phyloP scores from a whole-genome alignment of 2,113 vertebrate species.

The Mirza zaza region DNA sequence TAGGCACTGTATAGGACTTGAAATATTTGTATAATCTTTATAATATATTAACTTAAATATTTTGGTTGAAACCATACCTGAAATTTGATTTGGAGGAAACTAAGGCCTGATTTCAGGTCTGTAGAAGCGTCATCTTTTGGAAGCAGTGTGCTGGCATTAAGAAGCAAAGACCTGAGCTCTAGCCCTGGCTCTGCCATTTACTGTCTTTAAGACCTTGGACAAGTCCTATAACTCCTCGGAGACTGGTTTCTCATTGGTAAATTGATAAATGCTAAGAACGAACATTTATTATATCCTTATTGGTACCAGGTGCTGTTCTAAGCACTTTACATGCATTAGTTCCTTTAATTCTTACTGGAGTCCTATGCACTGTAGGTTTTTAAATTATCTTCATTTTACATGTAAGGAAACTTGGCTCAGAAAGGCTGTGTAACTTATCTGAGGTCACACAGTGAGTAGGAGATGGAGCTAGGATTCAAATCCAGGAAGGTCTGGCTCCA shows the following conservation, averaged over 20 bases:
- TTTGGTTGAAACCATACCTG: not conserved
- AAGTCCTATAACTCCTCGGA: not conserved
- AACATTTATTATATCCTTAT: not conserved
- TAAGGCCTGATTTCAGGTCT: not conserved
- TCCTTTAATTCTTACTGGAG: not conserved
- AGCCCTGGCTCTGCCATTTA: not conserved
- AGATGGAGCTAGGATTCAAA: not conserved
- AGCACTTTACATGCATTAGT: not conserved
- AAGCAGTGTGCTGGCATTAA: not conserved
- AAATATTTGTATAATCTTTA: not conserved
- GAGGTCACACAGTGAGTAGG: not conserved
- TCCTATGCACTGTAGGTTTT: not conserved
- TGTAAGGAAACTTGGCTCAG: not conserved
- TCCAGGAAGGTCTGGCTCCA: not conserved
- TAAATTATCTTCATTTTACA: constrained; percentile 4
- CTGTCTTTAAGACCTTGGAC: not conserved
- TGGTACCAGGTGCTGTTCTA: not conserved
- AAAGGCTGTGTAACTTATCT: not conserved
- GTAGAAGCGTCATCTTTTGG: too few relatives aligned
- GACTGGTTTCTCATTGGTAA: not conserved
- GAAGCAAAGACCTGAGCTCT: not conserved
- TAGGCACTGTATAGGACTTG: not conserved
- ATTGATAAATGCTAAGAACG: not conserved
- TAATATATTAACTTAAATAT: not conserved
- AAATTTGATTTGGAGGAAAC: not conserved